Conservation (phyloP, 2,797 vertebrate genomes). For the Sebastes oblongus region DNA sequence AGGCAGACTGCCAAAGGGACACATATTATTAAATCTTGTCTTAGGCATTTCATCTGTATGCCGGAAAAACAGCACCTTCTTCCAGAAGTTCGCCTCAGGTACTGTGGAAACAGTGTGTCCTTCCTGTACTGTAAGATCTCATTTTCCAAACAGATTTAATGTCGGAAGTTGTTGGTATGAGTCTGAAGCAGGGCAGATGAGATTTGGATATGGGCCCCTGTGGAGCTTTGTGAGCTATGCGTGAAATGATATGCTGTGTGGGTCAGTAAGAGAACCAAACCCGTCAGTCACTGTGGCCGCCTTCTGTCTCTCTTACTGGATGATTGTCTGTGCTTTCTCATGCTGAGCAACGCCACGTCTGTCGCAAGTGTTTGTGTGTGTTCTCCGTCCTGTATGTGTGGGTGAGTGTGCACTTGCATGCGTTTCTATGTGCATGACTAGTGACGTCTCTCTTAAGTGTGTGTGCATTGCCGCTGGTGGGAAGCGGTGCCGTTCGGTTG, state of each 20-base stretch:
- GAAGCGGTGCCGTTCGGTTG: constrained; percentile 8
- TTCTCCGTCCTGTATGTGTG: background rate
- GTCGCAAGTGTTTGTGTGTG: background rate
- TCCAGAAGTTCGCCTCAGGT: constrained; percentile 32
- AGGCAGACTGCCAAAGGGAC: constrained; percentile 29
- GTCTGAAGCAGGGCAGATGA: constrained; percentile 8
- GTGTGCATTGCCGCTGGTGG: background rate
- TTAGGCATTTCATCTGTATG: constrained; percentile 56
- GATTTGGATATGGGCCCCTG: constrained; percentile 36
- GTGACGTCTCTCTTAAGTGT: background rate
- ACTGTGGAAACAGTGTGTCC: constrained; percentile 22
- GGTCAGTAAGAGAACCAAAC: constrained; percentile 52
- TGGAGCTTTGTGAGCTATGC: constrained; percentile 25
- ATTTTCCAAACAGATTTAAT: constrained; percentile 48
- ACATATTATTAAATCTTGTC: constrained; percentile 36
- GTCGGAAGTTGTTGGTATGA: constrained; percentile 34
- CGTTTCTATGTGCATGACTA: background rate
- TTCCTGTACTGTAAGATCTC: constrained; percentile 27
- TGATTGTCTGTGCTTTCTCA: constrained; percentile 27
- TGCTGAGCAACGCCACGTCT: constrained; percentile 1
- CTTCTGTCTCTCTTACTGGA: constrained; percentile 27
- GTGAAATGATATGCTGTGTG: constrained; percentile 51
- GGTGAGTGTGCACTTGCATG: background rate
- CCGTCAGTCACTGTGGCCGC: constrained; percentile 47
- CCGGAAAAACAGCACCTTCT: constrained; percentile 24